A percentile compares a stretch with the other conserved stretches of the same genome.
These are phyloP conservation scores for Stegodyphus dumicola DNA, from an alignment of 1,140 invertebrate species.

Conservation along the genomic window DNA sequence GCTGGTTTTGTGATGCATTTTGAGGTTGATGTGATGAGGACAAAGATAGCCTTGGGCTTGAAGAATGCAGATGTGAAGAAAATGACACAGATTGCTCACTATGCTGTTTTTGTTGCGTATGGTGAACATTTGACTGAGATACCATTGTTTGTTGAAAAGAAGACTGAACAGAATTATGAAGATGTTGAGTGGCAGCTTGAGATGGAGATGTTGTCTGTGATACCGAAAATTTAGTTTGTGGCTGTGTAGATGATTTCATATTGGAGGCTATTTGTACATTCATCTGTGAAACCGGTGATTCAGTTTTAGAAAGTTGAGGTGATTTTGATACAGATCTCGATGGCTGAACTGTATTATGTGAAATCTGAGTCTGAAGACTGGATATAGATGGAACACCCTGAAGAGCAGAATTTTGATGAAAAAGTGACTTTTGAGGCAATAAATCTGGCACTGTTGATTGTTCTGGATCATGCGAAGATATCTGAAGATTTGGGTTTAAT, in stretches of 20 bases:
- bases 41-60: neutral
- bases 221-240: conserved; percentile 17
- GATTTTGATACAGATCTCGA: neutral
- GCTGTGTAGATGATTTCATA: conserved; percentile 14
- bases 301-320: conserved; percentile 21
- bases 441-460: neutral
- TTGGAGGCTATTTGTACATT: conserved; percentile 20
- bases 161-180: conserved; percentile 28
- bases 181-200: neutral
- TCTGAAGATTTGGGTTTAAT: conserved; percentile 45
- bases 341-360: neutral
- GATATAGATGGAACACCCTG: conserved; percentile 3
- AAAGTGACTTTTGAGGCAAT: conserved; percentile 27
- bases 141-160: conserved; percentile 10
- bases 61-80: conserved; percentile 8
- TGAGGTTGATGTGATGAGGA: neutral
- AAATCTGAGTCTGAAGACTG: conserved; percentile 7
- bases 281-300: conserved; percentile 3
- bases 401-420: conserved; percentile 1
- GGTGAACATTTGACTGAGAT: conserved; percentile 12
- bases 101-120: conserved; percentile 25
- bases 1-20: conserved; percentile 22
- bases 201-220: conserved; percentile 23
- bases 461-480: neutral
- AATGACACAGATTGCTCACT: conserved; percentile 17